Percentiles rank a stretch among this genome's conserved stretches.
phyloP scores from a whole-genome alignment of 2,888 invertebrate genomes.

The Syrista parreyssii region DNA sequence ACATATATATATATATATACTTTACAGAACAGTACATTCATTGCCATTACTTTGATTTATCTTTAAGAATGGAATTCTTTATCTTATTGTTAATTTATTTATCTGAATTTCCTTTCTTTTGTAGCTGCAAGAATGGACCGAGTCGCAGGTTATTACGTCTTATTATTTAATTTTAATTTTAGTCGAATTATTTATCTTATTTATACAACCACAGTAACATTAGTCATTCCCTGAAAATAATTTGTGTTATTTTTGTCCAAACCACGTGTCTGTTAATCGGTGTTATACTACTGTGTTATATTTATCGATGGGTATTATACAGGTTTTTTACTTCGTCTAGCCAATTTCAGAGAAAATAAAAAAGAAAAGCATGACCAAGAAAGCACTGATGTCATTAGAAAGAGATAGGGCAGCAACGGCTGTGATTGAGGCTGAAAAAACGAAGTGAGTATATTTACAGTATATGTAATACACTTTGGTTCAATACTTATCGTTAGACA shows the following conservation, averaged over 20 bases:
- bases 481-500: too few relatives aligned
- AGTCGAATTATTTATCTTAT: not conserved
- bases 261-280: not conserved
- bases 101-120: conserved; percentile 15
- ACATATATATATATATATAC: not conserved
- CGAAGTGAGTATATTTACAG: conserved; percentile 30
- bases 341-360: not conserved
- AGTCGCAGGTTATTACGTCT: conserved; percentile 24
- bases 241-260: too few relatives aligned
- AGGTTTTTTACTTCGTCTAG: not conserved
- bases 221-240: too few relatives aligned
- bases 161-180: conserved; percentile 7
- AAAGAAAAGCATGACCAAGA: conserved; percentile 37
- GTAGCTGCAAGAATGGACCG: conserved; percentile 26
- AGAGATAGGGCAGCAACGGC: conserved; percentile 33
- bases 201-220: not conserved
- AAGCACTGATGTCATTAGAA: conserved; percentile 32
- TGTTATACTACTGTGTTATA: not conserved
- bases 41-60: not conserved
- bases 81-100: not conserved
- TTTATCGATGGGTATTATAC: not conserved
- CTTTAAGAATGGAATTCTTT: not conserved
- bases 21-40: not conserved
- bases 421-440: conserved; percentile 39
- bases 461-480: too few relatives aligned